Base-by-base conservation (phyloP, 2,888 invertebrate genomes). In the Cantharis nigra region DNA sequence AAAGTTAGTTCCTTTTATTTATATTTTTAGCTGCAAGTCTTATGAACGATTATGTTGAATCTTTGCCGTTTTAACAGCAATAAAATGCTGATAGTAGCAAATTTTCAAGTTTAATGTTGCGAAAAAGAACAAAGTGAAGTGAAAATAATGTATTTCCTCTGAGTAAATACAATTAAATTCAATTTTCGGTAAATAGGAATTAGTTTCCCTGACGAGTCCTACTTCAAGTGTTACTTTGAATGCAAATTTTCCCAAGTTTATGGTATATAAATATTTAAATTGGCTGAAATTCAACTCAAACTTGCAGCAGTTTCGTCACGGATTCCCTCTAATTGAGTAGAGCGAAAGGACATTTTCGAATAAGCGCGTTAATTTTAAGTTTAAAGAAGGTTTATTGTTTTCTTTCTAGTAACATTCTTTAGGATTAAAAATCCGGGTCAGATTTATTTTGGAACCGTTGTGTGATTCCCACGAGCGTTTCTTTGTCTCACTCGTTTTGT, bases 361-460 rank as follows among this genome's bases (percentile, higher is more conserved):
- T 77, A 72, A 72, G 72, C 74, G 73, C 76, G 77, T 73, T 77
- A 77, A 79, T 79, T 79, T 76, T 79, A 71, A 76, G 76, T 76
- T 76, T 77, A 64, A 77, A 72, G 74, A 72, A 67, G 76, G 74
- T 70, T 75, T 72, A 75, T 82, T 82, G 82, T 82, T 80, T 81
- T 72, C 67, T 78, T 20, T 69, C 75, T 78, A 74, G 77, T 33
- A 75, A 72, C 74, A 76, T 80, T 79, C 79, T 67, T 76, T 72
- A 70, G 84, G 84, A 85, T 85, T 85, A 85, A 85, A 85, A 85
- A 84, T 83, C 81, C 82, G 78, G 82, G 80, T 79, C 83, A 83
- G 85, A 85, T 85, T 85, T 84, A 85, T 85, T 84, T 83, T 76
- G 72, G 81, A 82, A 80, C 80, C 83, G 80, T 83, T 84, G 83